These are phyloP conservation scores for Uropsilus gracilis DNA, from an alignment of 2,113 vertebrate species.

Conservation along the genomic window DNA sequence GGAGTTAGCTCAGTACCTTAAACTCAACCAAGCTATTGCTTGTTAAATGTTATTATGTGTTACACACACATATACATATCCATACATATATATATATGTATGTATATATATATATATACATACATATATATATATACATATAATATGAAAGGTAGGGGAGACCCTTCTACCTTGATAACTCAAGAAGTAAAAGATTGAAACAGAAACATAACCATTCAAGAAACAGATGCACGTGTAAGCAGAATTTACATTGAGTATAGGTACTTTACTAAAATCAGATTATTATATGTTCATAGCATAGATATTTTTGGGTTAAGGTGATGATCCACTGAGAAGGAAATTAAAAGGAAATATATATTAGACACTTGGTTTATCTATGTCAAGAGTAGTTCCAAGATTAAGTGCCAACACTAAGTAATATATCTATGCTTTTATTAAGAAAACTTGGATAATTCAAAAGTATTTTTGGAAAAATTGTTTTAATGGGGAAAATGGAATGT, in stretches of 20 bases:
- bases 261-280: neutral
- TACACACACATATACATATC: neutral
- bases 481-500: neutral
- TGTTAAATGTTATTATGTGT: neutral
- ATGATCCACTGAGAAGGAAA: neutral
- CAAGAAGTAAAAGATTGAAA: neutral
- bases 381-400: neutral
- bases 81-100: neutral
- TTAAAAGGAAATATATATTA: neutral
- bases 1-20: neutral
- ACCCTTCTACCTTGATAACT: neutral
- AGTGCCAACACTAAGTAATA: neutral
- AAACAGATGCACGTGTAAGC: neutral
- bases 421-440: neutral
- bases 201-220: neutral
- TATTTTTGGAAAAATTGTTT: neutral
- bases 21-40: neutral
- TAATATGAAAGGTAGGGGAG: neutral
- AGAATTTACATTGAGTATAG: neutral
- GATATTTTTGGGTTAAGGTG: neutral
- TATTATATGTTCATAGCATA: neutral
- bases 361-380: neutral
- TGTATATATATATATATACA: neutral
- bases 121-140: neutral
- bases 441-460: neutral